Conservation (phyloP, 2,113 vertebrate genomes). For the human region GRCh38 chr13:103088501-103089000, state of each 20-base stretch:
- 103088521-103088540: background rate
- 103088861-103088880: background rate
- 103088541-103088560: background rate
- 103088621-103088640: background rate
- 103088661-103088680: background rate
- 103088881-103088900: background rate
- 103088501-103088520: background rate
- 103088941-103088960: background rate
- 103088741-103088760: background rate
- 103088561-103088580: background rate
- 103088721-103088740: background rate
- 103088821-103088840: background rate
- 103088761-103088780: constrained; percentile 29
- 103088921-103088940: background rate
- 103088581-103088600: background rate
- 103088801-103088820: background rate
- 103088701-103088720: background rate
- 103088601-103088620: background rate
- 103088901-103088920: background rate
- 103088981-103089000: background rate
- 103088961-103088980: background rate
- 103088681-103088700: background rate
- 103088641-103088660: background rate
- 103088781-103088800: background rate
- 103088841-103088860: background rate